Evolutionary conservation across 2,113 vertebrate species (phyloP).

Genomic region (Tragelaphus imberbis): DNA sequence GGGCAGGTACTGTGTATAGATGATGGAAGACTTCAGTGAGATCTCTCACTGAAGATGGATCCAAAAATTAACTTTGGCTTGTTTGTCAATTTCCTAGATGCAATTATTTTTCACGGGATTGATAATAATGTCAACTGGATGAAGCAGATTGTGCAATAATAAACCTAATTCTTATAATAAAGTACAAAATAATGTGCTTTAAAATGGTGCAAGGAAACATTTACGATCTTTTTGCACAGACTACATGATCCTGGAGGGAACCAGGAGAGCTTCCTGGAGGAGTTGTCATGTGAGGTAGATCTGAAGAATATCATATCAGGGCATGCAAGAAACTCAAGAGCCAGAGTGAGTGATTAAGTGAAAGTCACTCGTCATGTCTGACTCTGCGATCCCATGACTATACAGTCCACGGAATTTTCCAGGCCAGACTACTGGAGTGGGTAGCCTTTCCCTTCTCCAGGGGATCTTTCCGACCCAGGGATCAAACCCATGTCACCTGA

Average conservation of each 20-base stretch:
- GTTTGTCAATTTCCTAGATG: neutral
- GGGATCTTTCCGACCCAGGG: neutral
- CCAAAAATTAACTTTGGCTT: neutral
- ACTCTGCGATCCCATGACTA: neutral
- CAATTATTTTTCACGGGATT: neutral
- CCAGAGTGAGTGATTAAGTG: neutral
- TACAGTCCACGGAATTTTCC: neutral
- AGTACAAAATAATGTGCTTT: neutral
- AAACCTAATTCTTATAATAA: neutral
- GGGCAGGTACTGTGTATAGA: rapidly evolving
- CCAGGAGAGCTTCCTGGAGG: neutral
- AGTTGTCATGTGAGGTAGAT: rapidly evolving
- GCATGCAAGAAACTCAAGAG: neutral
- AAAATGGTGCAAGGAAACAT: neutral
- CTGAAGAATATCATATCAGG: neutral
- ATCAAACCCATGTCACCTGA: neutral
- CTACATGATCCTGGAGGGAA: neutral
- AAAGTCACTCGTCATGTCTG: neutral
- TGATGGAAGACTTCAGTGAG: neutral
- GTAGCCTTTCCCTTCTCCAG: neutral
- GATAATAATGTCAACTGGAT: neutral
- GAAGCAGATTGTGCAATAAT: neutral
- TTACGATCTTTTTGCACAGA: too few relatives aligned
- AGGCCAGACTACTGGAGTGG: neutral
- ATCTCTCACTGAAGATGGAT: neutral